Conservation (phyloP, 2,888 invertebrate species). For the Drosophila suboccidentalis region DNA sequence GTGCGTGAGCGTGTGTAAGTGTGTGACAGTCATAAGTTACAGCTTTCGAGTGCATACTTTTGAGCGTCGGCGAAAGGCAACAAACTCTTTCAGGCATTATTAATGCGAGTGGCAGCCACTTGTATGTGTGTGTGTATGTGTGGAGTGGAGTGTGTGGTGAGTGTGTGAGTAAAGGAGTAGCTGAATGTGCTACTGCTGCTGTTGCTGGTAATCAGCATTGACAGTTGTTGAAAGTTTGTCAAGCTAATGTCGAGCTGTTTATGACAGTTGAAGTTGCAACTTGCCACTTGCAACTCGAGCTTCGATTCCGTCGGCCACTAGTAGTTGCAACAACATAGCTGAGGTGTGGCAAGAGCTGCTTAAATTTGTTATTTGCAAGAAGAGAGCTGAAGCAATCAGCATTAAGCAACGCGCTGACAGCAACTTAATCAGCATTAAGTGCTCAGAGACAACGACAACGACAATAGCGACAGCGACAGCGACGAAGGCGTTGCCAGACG, state of each 20-base stretch:
- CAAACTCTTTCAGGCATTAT: conserved; percentile 67
- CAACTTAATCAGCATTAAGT: conserved; percentile 71
- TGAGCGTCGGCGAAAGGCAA: conserved; percentile 46
- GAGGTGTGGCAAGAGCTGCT: conserved; percentile 40
- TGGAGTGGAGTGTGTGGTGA: conserved; percentile 5
- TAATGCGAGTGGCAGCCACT: conserved; percentile 65
- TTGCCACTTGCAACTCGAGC: conserved; percentile 9
- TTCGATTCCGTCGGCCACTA: neutral
- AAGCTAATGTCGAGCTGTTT: conserved; percentile 51
- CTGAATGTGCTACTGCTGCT: conserved; percentile 13
- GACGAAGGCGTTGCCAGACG: conserved; percentile 21
- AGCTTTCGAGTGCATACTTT: conserved; percentile 65
- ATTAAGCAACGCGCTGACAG: conserved; percentile 55
- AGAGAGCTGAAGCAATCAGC: conserved; percentile 50
- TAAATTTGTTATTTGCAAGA: conserved; percentile 34
- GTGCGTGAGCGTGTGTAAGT: conserved; percentile 1
- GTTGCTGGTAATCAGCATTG: conserved; percentile 67
- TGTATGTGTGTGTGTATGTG: conserved; percentile 17
- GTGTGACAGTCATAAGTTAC: conserved; percentile 56
- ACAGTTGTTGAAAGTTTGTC: conserved; percentile 70
- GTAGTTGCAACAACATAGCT: conserved; percentile 11
- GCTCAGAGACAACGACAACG: conserved; percentile 30
- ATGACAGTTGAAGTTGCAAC: conserved; percentile 33
- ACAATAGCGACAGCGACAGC: neutral
- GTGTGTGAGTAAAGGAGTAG: conserved; percentile 20